A percentile compares a stretch with the other conserved stretches of the same genome.
phyloP scores from a whole-genome alignment of 2,113 vertebrate species.

The Trochalopteron elliotii region DNA sequence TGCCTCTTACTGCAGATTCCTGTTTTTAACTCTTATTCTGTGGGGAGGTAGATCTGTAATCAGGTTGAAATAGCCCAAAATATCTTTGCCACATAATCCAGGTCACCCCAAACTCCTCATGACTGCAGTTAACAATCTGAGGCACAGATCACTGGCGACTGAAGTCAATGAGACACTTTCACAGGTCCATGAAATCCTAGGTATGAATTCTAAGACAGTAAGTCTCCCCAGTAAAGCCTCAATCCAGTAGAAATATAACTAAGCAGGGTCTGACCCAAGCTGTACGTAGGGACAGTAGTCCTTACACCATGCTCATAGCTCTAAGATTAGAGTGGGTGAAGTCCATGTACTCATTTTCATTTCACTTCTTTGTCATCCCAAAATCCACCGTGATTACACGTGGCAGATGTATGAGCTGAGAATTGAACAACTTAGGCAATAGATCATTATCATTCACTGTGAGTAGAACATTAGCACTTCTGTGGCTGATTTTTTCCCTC shows the following conservation, averaged over 20 bases:
- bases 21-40: not conserved
- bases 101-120: not conserved
- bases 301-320: not conserved
- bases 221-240: not conserved
- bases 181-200: not conserved
- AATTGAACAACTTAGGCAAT: not conserved
- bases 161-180: not conserved
- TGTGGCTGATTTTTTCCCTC: fast-evolving
- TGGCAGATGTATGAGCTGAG: not conserved
- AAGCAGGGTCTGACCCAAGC: not conserved
- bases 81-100: not conserved
- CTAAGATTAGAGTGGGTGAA: not conserved
- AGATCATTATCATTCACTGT: not conserved
- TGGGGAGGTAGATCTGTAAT: not conserved
- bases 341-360: not conserved
- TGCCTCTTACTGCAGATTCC: not conserved
- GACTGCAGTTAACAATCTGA: not conserved
- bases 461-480: not conserved
- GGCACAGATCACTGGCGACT: not conserved
- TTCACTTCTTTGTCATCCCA: not conserved
- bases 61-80: not conserved
- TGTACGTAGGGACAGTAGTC: not conserved
- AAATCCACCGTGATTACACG: not conserved
- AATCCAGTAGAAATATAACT: not conserved
- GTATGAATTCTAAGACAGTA: not conserved